These are phyloP conservation scores for Cephalopachus bancanus DNA, from an alignment of 2,797 vertebrate genomes.

Conservation along the genomic window DNA sequence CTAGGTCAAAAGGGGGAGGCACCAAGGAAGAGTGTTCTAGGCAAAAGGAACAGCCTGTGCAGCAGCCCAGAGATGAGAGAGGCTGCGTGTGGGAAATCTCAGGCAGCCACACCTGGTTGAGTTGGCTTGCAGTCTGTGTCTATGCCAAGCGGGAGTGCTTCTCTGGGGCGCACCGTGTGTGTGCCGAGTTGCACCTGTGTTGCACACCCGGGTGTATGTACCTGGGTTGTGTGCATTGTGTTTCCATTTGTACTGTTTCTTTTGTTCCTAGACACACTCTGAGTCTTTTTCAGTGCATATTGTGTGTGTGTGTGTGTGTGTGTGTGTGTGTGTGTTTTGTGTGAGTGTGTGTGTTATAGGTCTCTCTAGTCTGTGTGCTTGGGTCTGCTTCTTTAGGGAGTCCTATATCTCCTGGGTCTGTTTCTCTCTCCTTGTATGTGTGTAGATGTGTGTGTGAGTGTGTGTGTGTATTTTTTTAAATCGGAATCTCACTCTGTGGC, in stretches of 20 bases:
- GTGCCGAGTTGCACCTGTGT: neutral
- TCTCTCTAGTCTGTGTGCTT: neutral
- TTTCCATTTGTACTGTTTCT: neutral
- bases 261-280: neutral
- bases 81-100: rapidly evolving
- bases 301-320: neutral
- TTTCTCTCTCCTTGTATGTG: neutral
- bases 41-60: neutral
- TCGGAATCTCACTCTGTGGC: too few species aligned
- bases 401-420: neutral
- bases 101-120: too few species aligned
- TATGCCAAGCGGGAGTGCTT: rapidly evolving
- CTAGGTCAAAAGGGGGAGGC: neutral
- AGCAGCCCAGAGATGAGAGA: neutral
- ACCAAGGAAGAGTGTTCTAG: neutral
- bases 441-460: too few species aligned
- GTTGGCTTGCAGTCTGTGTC: neutral
- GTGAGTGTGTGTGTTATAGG: neutral
- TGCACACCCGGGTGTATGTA: neutral
- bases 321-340: neutral
- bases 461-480: too few species aligned
- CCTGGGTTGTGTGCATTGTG: neutral
- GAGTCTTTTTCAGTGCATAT: neutral
- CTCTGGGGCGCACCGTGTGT: neutral
- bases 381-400: neutral